phyloP scores from a whole-genome alignment of 2,797 vertebrate genomes.

The Crypturellus tataupa region DNA sequence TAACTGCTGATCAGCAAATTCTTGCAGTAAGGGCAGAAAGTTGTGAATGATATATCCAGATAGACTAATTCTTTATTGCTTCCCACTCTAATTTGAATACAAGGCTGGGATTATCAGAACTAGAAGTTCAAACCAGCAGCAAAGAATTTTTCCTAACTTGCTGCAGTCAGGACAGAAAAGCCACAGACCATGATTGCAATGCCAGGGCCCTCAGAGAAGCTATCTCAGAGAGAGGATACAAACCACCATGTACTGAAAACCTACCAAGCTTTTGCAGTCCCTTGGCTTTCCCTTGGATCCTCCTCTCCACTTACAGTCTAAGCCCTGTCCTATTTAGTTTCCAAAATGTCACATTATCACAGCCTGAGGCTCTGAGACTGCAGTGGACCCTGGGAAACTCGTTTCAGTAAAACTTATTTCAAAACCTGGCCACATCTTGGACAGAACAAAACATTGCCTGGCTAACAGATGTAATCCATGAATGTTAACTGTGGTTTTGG shows the following conservation, averaged over 20 bases:
- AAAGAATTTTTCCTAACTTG: not conserved
- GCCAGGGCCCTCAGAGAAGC: slow-evolving; percentile 18
- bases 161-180: not conserved
- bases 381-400: slow-evolving; percentile 27
- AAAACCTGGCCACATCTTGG: slow-evolving; percentile 29
- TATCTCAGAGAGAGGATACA: slow-evolving; percentile 33
- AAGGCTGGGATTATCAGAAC: not conserved
- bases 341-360: slow-evolving; percentile 45
- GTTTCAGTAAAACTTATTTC: slow-evolving; percentile 12
- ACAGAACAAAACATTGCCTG: slow-evolving; percentile 25
- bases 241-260: slow-evolving; percentile 1
- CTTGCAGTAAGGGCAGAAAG: not conserved
- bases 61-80: not conserved
- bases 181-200: not conserved
- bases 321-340: not conserved
- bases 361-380: not conserved
- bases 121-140: not conserved
- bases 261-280: not conserved
- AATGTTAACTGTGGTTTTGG: slow-evolving; percentile 26
- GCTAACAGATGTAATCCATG: slow-evolving; percentile 49
- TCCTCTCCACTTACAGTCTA: not conserved
- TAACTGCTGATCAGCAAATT: not conserved
- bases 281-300: not conserved
- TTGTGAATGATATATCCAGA: not conserved
- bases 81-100: not conserved